Conservation (phyloP, 1,140 invertebrate genomes). For the Dendroctonus ponderosae region DNA sequence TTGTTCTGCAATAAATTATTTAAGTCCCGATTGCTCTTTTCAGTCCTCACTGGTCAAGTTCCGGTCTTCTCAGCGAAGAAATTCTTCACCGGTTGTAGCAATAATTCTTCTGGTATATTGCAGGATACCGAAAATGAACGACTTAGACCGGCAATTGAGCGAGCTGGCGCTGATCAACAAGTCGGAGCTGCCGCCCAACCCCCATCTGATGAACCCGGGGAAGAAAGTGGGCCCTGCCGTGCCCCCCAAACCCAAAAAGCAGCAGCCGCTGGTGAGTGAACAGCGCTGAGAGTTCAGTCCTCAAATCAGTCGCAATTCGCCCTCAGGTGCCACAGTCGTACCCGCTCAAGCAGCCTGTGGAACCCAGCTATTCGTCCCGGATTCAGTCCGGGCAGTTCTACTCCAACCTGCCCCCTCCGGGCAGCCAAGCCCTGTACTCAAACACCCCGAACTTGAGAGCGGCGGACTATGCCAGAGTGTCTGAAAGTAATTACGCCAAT, state of each 20-base stretch:
- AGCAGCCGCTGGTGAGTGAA: slow-evolving; percentile 62
- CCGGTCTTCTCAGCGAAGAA: no score
- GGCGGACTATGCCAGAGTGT: slow-evolving; percentile 5
- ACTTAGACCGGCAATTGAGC: slow-evolving; percentile 58
- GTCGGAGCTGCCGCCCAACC: slow-evolving; percentile 55
- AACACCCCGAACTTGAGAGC: slow-evolving; percentile 31
- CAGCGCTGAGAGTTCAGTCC: background rate
- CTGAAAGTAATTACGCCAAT: slow-evolving; percentile 42
- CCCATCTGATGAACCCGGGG: slow-evolving; percentile 49
- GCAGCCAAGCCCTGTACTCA: slow-evolving; percentile 34
- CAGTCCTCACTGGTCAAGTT: no score
- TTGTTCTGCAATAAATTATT: no score
- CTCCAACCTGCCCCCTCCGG: slow-evolving; percentile 39
- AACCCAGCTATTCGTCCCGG: slow-evolving; percentile 53
- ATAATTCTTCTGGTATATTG: background rate
- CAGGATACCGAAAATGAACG: slow-evolving; percentile 51
- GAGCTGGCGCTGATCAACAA: slow-evolving; percentile 58
- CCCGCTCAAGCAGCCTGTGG: slow-evolving; percentile 48
- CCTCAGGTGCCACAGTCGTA: slow-evolving; percentile 48
- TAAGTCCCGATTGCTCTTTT: background rate
- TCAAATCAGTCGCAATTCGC: background rate
- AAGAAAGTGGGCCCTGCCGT: slow-evolving; percentile 74
- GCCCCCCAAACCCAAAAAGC: slow-evolving; percentile 76
- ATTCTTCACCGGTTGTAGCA: no score
- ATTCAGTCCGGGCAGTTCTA: slow-evolving; percentile 45